Base-by-base conservation (phyloP, 2,797 vertebrate species). In the Amblyopsis hoosieri region DNA sequence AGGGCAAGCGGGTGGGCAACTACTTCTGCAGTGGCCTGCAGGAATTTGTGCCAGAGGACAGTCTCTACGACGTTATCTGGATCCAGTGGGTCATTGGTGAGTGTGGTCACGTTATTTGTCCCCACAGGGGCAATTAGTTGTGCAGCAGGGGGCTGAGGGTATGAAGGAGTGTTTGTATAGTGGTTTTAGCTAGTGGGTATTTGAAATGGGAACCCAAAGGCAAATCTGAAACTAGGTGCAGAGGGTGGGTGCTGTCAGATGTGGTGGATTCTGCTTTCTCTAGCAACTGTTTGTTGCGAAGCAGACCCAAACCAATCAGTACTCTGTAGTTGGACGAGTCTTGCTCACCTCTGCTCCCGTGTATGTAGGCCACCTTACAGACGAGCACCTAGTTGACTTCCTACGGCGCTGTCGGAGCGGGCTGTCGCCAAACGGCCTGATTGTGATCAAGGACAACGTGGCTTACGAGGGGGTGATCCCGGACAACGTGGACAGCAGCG, bases 71-170 rank as follows among this genome's bases (percentile, higher is more conserved):
- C 1, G 93, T 99, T 76, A 98, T 99, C 90, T 99, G 97, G 97
- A 97, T 99, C 87, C 97, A 99, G 91, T 99, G 97, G 97, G 97
- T 99, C 65, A 99, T 98, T 0, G 97, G 97, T 99, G 84, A 93
- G 96, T 72, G 37, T 17, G 11, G 15, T 2, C 54, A 9, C 0
- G 6, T 42, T 7, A 42, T 7, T 7, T 42, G 37, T 8, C 6
- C 37, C 23, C 23, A 23, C 54, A 6, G 0, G n/a, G 23, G 54
- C n/a, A 13, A 6, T 31, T 19, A 2, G 51, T 17, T 3, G 19
- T 53, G 12, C 11, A 14, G 8, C 9, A 53, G 5, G 15, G 15
- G 1, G 51, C 15, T 11, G 17, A 11, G 14, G 6, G 51, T 53
- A 19, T 10, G n/a, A 17, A 53, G 10, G 12, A 23, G 6, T 52